Conservation (phyloP, 2,113 vertebrate species). For the Zootoca vivipara region DNA sequence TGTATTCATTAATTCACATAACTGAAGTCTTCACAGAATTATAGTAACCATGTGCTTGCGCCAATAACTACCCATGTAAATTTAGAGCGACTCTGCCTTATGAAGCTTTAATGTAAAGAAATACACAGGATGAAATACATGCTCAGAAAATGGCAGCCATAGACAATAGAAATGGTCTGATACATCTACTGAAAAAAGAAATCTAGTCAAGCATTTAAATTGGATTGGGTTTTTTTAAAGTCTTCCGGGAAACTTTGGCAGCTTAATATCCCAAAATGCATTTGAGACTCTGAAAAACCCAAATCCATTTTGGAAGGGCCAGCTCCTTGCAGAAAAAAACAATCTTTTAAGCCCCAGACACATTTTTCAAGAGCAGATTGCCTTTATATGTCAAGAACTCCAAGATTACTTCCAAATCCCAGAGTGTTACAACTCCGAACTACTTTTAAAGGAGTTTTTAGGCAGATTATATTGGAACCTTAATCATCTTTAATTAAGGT, state of each 20-base stretch:
- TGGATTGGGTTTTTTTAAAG: background rate
- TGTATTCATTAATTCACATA: background rate
- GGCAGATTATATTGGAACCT: background rate
- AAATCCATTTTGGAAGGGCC: background rate
- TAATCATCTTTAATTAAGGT: slow-evolving; percentile 23
- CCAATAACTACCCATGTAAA: background rate
- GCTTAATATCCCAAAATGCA: background rate
- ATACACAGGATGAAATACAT: background rate
- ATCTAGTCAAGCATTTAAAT: background rate
- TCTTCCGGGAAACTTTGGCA: background rate
- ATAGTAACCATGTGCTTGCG: background rate
- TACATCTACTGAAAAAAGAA: background rate
- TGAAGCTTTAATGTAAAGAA: background rate
- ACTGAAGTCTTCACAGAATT: background rate
- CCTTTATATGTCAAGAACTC: background rate
- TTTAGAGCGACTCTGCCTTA: background rate
- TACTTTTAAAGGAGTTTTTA: slow-evolving; percentile 8
- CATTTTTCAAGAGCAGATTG: background rate
- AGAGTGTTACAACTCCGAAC: background rate
- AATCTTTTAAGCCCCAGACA: background rate
- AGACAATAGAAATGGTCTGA: background rate
- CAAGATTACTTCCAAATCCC: slow-evolving; percentile 1
- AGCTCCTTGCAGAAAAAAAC: background rate
- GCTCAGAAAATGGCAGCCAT: background rate
- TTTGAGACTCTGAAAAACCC: background rate